phyloP scores from a whole-genome alignment of 2,113 vertebrate species.

The Chaetorhynchus papuensis region DNA sequence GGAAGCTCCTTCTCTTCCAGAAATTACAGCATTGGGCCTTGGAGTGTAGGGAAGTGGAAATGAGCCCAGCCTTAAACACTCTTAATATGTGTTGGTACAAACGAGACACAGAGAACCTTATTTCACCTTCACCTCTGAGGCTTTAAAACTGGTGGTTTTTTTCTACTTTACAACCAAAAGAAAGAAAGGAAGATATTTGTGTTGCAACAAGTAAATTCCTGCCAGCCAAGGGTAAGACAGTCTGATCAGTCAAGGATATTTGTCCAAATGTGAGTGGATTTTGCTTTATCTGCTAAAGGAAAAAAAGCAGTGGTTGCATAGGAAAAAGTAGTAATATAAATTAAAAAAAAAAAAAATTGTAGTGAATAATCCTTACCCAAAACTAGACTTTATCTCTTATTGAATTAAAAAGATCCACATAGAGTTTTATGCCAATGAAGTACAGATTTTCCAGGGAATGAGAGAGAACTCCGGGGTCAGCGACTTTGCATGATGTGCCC shows the following conservation, averaged over 20 bases:
- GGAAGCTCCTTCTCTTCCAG: background rate
- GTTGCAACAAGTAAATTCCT: background rate
- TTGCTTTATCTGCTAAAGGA: background rate
- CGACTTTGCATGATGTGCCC: background rate
- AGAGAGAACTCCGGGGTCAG: background rate
- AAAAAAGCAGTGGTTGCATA: background rate
- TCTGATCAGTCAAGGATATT: background rate
- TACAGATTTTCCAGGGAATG: background rate
- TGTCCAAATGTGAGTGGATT: background rate
- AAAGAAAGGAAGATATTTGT: background rate
- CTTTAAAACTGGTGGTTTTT: background rate
- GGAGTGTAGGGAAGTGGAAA: background rate
- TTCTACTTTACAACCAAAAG: background rate
- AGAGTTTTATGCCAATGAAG: background rate
- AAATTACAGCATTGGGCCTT: background rate
- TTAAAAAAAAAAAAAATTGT: background rate
- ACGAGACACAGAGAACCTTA: background rate
- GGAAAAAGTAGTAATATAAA: background rate
- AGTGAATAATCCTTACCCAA: background rate
- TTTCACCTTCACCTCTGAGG: background rate
- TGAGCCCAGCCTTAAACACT: background rate
- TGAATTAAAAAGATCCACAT: fast-evolving
- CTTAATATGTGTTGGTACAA: background rate
- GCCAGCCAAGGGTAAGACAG: background rate
- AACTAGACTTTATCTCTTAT: background rate